Evolutionary conservation across 2,113 vertebrate genomes (phyloP).

Genomic region (Myxocyprinus asiaticus): DNA sequence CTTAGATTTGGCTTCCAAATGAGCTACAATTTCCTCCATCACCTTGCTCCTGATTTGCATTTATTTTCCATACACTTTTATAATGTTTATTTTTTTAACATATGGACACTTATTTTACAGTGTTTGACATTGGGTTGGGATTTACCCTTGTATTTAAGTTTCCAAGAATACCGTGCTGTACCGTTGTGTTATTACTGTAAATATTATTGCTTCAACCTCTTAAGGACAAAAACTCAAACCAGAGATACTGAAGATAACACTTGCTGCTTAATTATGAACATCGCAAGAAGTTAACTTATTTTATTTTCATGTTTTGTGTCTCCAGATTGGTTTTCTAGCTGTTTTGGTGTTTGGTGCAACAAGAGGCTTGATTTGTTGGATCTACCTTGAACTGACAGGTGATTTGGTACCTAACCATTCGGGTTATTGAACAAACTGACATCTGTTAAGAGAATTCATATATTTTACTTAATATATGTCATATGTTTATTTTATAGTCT

Average conservation of each 20-base stretch:
- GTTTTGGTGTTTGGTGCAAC: too few species aligned
- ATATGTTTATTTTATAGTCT: too few species aligned
- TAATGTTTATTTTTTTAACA: background rate
- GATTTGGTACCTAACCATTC: too few species aligned
- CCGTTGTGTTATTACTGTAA: slow-evolving; percentile 3
- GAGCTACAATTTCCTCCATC: background rate
- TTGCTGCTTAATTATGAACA: background rate
- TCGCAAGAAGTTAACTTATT: too few species aligned
- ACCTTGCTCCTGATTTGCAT: background rate
- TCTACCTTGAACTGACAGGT: too few species aligned
- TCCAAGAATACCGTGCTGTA: background rate
- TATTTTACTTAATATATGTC: too few species aligned
- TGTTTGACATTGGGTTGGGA: background rate
- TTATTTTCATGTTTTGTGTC: too few species aligned
- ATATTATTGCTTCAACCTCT: slow-evolving; percentile 1
- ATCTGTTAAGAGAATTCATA: too few species aligned
- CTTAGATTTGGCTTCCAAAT: slow-evolving; percentile 1
- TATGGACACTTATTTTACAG: background rate
- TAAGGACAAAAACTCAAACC: background rate
- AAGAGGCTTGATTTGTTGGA: too few species aligned
- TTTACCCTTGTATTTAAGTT: background rate
- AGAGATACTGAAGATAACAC: background rate
- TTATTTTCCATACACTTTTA: background rate
- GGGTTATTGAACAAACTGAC: too few species aligned
- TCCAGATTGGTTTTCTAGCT: too few species aligned